Base-by-base conservation (phyloP, 2,888 invertebrate species). In the Ecdyonurus torrentis region DNA sequence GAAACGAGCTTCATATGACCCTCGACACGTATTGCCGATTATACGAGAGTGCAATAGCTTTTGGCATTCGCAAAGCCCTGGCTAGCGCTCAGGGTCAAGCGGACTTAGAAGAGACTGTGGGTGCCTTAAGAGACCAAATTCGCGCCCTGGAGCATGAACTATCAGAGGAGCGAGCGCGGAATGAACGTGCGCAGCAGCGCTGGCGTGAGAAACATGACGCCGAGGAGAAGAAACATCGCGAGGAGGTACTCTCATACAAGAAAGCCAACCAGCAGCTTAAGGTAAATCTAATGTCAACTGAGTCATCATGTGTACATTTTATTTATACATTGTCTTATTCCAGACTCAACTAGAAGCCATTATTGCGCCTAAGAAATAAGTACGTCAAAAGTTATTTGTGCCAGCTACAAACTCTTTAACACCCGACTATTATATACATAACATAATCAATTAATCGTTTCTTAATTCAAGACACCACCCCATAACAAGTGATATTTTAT, bases 61-160 rank as follows among this genome's bases (percentile, higher is more conserved):
- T 96, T 73, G 97, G 96, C 24, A 93, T 98, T 86, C 83, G 97
- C 66, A 98, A 99, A 78, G 94, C 97, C n/a, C 77, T 98, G 63
- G 91, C 92, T 82, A 87, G 91, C 0, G 92, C 93, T 72, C 89
- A 91, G 78, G 89, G 91, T 20, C 93, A 93, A 73, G 87, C 88
- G 65, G 87, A 89, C 73, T 77, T 89, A 52, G 83, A 88, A 71
- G 83, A 85, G 61, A 82, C 85, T 72, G 87, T 91, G 1, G 84
- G 86, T 60, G 80, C 82, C 62, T 74, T 92, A 64, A 83, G 84
- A 72, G 72, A 76, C 0, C 84, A 88, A 69, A 86, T 87, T 65
- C 74, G 78, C 1, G 79, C 83, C 7, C 74, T 87, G 50, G 84
- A 86, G 69, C 81, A 81, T 67, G 80, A 81, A 67, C 78, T 84